Conservation (phyloP, 2,888 invertebrate species). For the Pachycephus smyrnensis region DNA sequence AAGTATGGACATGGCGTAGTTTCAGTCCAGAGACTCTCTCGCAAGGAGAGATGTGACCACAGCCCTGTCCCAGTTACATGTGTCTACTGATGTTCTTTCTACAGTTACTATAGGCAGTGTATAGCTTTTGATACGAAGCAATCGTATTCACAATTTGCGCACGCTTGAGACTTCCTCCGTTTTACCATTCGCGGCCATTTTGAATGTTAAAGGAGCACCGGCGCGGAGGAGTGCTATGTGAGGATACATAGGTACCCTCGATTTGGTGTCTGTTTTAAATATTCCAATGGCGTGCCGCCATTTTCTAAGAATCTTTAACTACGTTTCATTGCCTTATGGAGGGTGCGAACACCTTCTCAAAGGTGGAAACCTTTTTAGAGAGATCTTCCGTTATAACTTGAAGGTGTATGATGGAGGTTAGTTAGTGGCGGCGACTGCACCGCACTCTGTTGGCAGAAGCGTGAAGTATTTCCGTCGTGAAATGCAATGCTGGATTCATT, state of each 20-base stretch:
- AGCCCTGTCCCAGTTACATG: constrained; percentile 28
- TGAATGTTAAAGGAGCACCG: not conserved
- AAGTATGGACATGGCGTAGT: constrained; percentile 8
- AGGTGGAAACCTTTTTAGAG: too few species aligned
- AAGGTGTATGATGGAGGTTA: too few species aligned
- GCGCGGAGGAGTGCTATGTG: too few species aligned
- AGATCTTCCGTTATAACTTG: too few species aligned
- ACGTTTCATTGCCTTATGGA: too few species aligned
- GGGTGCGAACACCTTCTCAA: too few species aligned
- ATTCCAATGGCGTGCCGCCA: not conserved
- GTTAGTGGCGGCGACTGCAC: too few species aligned
- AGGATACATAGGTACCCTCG: too few species aligned
- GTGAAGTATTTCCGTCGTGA: too few species aligned
- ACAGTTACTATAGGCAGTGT: not conserved
- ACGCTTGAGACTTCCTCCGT: not conserved
- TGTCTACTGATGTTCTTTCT: constrained; percentile 7
- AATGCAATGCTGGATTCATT: not conserved
- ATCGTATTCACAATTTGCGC: not conserved
- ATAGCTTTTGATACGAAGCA: constrained; percentile 5
- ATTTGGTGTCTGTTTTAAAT: too few species aligned
- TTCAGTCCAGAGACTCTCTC: constrained; percentile 21
- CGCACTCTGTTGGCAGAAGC: too few species aligned
- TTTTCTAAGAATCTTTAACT: constrained; percentile 9
- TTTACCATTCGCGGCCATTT: not conserved
- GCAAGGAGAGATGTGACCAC: constrained; percentile 18